Evolutionary conservation across 23 tunicate genomes (phyloP).

Genomic region (Trididemnum clinides): DNA sequence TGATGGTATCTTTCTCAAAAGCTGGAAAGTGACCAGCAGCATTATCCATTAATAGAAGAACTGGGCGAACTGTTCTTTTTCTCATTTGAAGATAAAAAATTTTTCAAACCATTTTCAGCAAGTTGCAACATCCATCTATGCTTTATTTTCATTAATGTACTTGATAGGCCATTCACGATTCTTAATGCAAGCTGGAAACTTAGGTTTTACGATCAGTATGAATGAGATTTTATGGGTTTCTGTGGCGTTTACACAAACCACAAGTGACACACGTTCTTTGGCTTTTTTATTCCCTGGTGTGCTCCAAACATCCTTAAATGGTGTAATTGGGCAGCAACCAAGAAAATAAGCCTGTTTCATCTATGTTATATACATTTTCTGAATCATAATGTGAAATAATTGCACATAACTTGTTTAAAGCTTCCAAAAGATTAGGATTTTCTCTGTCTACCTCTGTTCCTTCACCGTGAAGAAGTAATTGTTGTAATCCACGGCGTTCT

Average conservation of each 20-base stretch:
- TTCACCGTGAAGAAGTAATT: too few relatives aligned
- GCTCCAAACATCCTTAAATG: too few relatives aligned
- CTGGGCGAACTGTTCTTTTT: constrained; percentile 49
- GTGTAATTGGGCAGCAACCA: too few relatives aligned
- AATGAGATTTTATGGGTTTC: constrained; percentile 45
- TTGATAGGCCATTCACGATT: constrained; percentile 38
- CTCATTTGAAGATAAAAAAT: constrained; percentile 39
- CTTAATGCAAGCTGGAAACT: constrained; percentile 39
- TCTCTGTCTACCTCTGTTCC: too few relatives aligned
- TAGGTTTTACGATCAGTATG: constrained; percentile 48
- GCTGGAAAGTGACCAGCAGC: constrained; percentile 47
- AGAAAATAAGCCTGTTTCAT: too few relatives aligned
- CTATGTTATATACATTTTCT: too few relatives aligned
- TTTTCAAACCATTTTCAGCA: constrained; percentile 43
- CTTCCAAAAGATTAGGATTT: too few relatives aligned
- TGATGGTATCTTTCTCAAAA: constrained; percentile 25
- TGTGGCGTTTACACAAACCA: constrained; percentile 48
- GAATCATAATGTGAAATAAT: too few relatives aligned
- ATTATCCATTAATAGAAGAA: constrained; percentile 28
- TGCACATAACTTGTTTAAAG: too few relatives aligned
- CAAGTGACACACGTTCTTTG: constrained; percentile 30
- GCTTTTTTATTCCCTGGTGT: too few relatives aligned
- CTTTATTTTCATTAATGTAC: constrained; percentile 29
- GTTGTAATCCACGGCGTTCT: too few relatives aligned
- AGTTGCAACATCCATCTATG: constrained; percentile 46